Base-by-base conservation (phyloP, 2,888 invertebrate genomes). In the Eilema depressum region DNA sequence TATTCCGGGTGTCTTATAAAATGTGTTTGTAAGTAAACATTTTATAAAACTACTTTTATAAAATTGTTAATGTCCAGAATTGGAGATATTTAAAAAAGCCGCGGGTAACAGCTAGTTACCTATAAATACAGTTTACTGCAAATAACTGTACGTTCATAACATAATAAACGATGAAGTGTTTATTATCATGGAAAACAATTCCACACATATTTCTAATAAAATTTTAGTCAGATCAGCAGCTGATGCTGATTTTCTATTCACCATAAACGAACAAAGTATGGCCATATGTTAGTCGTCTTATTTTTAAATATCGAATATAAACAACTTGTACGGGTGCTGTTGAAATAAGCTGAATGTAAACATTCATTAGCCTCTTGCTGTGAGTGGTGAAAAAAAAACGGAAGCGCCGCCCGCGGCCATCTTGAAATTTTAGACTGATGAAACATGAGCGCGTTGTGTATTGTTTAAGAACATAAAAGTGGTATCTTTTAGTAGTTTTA, bases 291-390 rank as follows among this genome's bases (percentile, higher is more conserved):
- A 60, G 59, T 68, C 47, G 30, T 68, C 60, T 74, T 87, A 83
- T 86, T 88, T 85, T 84, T 76, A 87, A 90, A 89, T 85, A 86
- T 82, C 73, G 74, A 83, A 82, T 81, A 81, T 86, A 82, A 83
- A 82, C 83, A 80, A 73, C 67, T 74, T 68, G 68, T n/a, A 33
- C 56, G 53, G 33, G 63, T 70, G 61, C 72, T 87, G 89, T 88
- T 89, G 82, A 85, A 85, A 86, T 73, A 76, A 78, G 79, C 81
- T 75, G 74, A 83, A 78, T 86, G 84, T 84, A 84, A 85, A 84
- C 85, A 85, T 67, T 74, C 74, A 61, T 71, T 68, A 71, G 67
- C 73, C 75, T 71, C 75, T 78, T 77, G 78, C 69, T 71, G 60
- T 25, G 64, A 71, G 72, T 70, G 61, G 73, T 73, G 74, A 78